Evolutionary conservation across 1,140 invertebrate species (phyloP).

Genomic region (Latrodectus geometricus): DNA sequence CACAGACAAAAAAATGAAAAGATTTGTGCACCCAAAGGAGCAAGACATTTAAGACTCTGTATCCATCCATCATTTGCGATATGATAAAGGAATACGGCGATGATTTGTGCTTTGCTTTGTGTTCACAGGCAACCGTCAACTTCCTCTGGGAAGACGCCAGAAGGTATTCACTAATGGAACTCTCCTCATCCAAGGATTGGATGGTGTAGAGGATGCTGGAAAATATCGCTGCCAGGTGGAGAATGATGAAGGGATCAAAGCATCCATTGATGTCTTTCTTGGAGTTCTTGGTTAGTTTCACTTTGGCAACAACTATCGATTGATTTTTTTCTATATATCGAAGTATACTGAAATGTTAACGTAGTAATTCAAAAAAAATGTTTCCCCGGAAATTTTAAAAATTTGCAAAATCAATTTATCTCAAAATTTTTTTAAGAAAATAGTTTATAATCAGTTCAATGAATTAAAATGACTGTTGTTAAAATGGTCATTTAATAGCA

Average conservation of each 20-base stretch:
- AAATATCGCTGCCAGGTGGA: constrained; percentile 93
- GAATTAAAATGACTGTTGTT: too few species aligned
- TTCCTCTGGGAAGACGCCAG: constrained; percentile 95
- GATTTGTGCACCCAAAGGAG: background rate
- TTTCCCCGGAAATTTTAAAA: background rate
- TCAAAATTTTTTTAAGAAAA: too few species aligned
- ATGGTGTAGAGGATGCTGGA: constrained; percentile 89
- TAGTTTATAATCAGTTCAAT: too few species aligned
- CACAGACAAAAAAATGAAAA: background rate
- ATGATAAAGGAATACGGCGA: background rate
- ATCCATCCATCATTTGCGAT: constrained; percentile 36
- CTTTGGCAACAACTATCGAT: background rate
- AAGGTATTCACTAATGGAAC: constrained; percentile 94
- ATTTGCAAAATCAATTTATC: too few species aligned
- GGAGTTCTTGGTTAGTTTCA: constrained; percentile 49
- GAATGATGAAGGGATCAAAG: constrained; percentile 89
- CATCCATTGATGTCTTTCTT: constrained; percentile 66
- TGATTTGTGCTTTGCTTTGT: constrained; percentile 11
- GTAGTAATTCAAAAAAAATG: background rate
- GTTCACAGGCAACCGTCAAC: constrained; percentile 74
- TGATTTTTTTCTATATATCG: background rate
- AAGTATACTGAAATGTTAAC: background rate
- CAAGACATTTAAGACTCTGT: constrained; percentile 44
- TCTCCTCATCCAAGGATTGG: constrained; percentile 92
- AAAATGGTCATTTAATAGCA: too few species aligned